Evolutionary conservation across 2,113 vertebrate genomes (phyloP).

Genomic region (Calidris pugnax): DNA sequence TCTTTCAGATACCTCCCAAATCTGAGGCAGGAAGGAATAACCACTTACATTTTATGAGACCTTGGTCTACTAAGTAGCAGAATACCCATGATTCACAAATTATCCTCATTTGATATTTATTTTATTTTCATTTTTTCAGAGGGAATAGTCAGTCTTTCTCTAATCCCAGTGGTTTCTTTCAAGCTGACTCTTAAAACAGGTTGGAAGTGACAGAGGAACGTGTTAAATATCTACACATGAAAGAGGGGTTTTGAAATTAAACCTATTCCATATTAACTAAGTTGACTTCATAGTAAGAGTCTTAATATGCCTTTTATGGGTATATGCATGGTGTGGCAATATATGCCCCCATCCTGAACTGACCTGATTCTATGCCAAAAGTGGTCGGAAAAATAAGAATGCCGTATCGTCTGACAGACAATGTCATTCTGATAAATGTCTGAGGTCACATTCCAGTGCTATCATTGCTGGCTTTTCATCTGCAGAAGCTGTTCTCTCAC

Average conservation of each 20-base stretch:
- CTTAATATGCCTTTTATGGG: not conserved
- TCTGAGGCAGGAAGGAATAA: not conserved
- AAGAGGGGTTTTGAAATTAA: not conserved
- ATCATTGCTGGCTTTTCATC: constrained; percentile 5
- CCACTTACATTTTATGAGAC: not conserved
- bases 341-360: not conserved
- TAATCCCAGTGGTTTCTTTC: not conserved
- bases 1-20: not conserved
- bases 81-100: not conserved
- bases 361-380: not conserved
- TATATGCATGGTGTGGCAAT: not conserved
- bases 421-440: not conserved
- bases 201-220: not conserved
- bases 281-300: not conserved
- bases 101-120: not conserved
- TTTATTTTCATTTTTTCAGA: not conserved
- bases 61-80: not conserved
- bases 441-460: constrained; percentile 23
- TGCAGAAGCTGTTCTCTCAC: not conserved
- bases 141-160: not conserved
- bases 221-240: not conserved
- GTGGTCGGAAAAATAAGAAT: not conserved
- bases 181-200: not conserved
- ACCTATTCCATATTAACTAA: not conserved
- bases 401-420: not conserved